phyloP scores from a whole-genome alignment of 1,140 invertebrate genomes.

The Drosophila lini region DNA sequence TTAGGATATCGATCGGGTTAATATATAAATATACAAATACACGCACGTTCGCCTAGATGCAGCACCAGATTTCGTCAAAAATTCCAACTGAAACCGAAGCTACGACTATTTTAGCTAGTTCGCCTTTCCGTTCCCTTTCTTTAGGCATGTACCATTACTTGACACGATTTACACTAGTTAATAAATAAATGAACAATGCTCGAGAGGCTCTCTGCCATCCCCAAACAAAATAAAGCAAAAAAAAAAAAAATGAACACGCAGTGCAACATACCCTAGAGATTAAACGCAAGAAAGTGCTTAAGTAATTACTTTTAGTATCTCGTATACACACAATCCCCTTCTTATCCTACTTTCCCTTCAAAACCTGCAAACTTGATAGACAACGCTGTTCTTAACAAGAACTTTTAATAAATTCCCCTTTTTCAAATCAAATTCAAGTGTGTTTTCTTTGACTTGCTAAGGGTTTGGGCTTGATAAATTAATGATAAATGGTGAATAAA shows the following conservation, averaged over 20 bases:
- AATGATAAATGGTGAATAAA: not conserved
- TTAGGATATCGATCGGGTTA: constrained; percentile 39
- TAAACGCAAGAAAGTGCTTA: constrained; percentile 56
- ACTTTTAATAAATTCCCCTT: constrained; percentile 59
- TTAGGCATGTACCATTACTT: constrained; percentile 18
- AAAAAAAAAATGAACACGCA: constrained; percentile 24
- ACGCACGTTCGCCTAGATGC: constrained; percentile 38
- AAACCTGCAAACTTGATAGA: constrained; percentile 3
- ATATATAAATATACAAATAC: constrained; percentile 22
- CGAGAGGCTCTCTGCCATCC: constrained; percentile 51
- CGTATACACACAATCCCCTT: constrained; percentile 13
- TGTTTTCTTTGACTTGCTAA: not conserved
- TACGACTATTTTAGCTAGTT: constrained; percentile 36
- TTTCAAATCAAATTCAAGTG: constrained; percentile 46
- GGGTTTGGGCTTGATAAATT: not conserved
- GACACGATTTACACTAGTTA: constrained; percentile 16
- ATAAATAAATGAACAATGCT: constrained; percentile 36
- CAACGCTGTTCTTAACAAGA: constrained; percentile 33
- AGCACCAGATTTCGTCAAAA: constrained; percentile 70
- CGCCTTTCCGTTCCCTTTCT: constrained; percentile 17
- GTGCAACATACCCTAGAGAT: constrained; percentile 53
- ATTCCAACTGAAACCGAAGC: constrained; percentile 59
- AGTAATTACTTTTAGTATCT: constrained; percentile 49
- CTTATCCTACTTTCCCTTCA: constrained; percentile 14
- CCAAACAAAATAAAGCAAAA: not conserved